phyloP scores from a whole-genome alignment of 2,888 invertebrate genomes.

The Lasioglossum marginatum region DNA sequence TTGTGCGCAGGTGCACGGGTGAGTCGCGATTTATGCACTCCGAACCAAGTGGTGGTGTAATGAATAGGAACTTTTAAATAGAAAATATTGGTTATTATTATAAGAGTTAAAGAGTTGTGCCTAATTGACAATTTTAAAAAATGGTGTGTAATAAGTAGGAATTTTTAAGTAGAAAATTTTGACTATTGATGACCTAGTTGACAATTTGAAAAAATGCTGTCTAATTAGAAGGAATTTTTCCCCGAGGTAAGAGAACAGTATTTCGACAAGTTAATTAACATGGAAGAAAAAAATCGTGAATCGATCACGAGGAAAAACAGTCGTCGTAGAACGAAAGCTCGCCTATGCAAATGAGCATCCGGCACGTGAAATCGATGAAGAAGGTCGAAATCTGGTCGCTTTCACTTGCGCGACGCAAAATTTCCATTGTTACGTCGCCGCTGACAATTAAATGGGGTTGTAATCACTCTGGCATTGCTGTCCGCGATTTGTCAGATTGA shows the following conservation, averaged over 20 bases:
- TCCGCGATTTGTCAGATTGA: conserved; percentile 18
- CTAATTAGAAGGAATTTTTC: no score
- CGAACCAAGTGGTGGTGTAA: not conserved
- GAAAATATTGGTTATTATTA: no score
- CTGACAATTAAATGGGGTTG: conserved; percentile 13
- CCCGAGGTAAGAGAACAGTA: no score
- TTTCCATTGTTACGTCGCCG: conserved; percentile 48
- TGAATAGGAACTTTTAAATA: no score
- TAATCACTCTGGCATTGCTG: conserved; percentile 6
- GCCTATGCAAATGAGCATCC: conserved; percentile 36
- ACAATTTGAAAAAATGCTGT: no score
- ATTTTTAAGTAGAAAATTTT: no score
- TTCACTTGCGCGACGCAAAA: conserved; percentile 51
- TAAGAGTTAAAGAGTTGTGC: no score
- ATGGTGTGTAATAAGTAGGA: no score
- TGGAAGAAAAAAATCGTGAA: no score
- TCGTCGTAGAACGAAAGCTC: conserved; percentile 36
- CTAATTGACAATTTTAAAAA: no score
- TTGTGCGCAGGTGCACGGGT: conserved; percentile 44
- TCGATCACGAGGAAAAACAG: not conserved
- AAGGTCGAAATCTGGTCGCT: conserved; percentile 39
- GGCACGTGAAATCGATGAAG: conserved; percentile 28
- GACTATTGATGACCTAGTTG: no score
- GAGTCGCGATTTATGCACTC: not conserved
- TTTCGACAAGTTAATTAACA: no score